phyloP scores from a whole-genome alignment of 2,113 vertebrate genomes.

The Merops nubicus region DNA sequence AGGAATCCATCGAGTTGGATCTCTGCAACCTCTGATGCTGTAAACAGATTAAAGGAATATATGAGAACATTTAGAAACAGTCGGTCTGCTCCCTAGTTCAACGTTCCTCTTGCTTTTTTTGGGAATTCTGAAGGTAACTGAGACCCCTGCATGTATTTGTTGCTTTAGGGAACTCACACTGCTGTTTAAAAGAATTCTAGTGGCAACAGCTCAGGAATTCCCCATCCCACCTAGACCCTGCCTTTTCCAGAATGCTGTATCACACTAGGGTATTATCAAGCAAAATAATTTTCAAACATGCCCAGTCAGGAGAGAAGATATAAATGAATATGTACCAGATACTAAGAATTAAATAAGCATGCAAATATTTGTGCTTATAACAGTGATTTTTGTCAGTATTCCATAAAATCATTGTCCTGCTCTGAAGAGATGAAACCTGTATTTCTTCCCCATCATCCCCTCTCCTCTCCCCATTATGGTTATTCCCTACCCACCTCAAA shows the following conservation, averaged over 20 bases:
- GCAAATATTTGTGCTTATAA: fast-evolving
- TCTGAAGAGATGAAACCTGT: background rate
- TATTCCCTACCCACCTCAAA: background rate
- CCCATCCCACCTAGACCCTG: fast-evolving
- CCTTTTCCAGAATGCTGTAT: background rate
- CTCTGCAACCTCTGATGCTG: background rate
- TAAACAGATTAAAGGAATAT: background rate
- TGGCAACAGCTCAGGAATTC: background rate
- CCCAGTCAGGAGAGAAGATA: background rate
- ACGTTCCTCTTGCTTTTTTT: background rate
- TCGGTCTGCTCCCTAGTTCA: background rate
- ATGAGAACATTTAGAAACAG: background rate
- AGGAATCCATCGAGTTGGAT: background rate
- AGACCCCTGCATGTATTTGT: background rate
- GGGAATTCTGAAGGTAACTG: background rate
- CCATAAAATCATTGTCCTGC: background rate
- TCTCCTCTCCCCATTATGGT: background rate
- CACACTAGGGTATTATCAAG: fast-evolving
- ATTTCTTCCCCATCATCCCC: background rate
- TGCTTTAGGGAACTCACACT: background rate
- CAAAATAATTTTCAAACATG: background rate
- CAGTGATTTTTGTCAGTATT: fast-evolving
- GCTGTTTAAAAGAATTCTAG: background rate
- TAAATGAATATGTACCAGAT: too few relatives aligned
- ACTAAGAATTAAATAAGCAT: fast-evolving